Conservation (phyloP, 2,888 invertebrate genomes). For the Lypha dubia region DNA sequence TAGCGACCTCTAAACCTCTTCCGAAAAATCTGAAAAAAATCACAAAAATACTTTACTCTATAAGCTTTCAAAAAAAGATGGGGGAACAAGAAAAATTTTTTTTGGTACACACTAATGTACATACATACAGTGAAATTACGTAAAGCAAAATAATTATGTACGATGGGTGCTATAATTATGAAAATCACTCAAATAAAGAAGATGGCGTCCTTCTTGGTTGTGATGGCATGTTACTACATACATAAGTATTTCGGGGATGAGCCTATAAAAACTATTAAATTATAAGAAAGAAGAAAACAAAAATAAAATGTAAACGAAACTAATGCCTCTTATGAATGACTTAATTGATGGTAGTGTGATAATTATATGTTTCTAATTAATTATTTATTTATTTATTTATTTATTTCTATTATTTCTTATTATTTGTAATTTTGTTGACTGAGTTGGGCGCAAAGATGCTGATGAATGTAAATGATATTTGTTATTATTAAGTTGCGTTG, state of each 20-base stretch:
- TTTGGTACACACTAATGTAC: too few relatives aligned
- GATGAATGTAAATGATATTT: conserved; percentile 69
- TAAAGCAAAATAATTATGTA: conserved; percentile 7
- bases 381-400: conserved; percentile 59
- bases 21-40: too few relatives aligned
- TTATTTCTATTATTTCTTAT: conserved; percentile 72
- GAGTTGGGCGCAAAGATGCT: conserved; percentile 75
- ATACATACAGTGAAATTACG: too few relatives aligned
- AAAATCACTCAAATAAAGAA: not conserved
- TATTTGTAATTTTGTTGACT: conserved; percentile 79
- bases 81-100: too few relatives aligned
- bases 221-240: conserved; percentile 65
- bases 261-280: conserved; percentile 61
- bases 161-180: not conserved
- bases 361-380: conserved; percentile 5
- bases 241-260: conserved; percentile 48
- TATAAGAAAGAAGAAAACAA: conserved; percentile 17
- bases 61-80: too few relatives aligned
- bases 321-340: conserved; percentile 50
- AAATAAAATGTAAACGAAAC: conserved; percentile 23
- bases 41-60: too few relatives aligned
- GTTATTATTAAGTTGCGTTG: conserved; percentile 61
- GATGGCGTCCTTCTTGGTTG: conserved; percentile 49
- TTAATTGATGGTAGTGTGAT: conserved; percentile 24
- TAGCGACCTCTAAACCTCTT: too few relatives aligned